A percentile compares a stretch with the other conserved stretches of the same genome.
Evolutionary conservation across 2,113 vertebrate species (phyloP).

Genomic region (Bagarius yarrelli): DNA sequence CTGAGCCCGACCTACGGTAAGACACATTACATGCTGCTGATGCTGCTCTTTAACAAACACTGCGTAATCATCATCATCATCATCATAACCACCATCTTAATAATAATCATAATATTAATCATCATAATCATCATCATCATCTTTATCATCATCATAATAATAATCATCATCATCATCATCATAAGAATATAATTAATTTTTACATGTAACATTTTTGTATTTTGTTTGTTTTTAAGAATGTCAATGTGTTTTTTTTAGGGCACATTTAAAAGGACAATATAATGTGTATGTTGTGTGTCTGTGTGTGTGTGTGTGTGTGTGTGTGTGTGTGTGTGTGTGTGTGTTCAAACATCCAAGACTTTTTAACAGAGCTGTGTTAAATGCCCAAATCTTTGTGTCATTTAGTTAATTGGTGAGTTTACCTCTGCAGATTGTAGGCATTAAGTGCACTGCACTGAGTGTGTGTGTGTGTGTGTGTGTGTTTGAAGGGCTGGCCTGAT

Average conservation of each 20-base stretch:
- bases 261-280: background rate
- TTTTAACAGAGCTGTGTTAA: background rate
- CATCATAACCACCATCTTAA: background rate
- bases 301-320: background rate
- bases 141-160: background rate
- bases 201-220: background rate
- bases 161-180: background rate
- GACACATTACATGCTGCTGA: slow-evolving; percentile 10
- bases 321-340: slow-evolving; percentile 11
- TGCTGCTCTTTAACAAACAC: background rate
- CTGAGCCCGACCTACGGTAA: slow-evolving; percentile 58
- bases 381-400: background rate
- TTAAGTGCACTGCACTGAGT: background rate
- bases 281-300: background rate
- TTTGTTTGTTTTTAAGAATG: background rate
- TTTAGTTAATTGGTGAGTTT: background rate
- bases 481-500: slow-evolving; percentile 11
- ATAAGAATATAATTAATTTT: no score
- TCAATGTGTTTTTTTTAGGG: background rate
- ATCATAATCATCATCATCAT: background rate
- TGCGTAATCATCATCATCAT: background rate
- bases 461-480: slow-evolving; percentile 9
- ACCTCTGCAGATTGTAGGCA: background rate
- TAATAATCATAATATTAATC: background rate
- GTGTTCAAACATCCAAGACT: background rate